Percentiles rank a stretch among this genome's conserved stretches.
Evolutionary conservation across 2,888 invertebrate genomes (phyloP).

Genomic region (Colostygia pectinataria): DNA sequence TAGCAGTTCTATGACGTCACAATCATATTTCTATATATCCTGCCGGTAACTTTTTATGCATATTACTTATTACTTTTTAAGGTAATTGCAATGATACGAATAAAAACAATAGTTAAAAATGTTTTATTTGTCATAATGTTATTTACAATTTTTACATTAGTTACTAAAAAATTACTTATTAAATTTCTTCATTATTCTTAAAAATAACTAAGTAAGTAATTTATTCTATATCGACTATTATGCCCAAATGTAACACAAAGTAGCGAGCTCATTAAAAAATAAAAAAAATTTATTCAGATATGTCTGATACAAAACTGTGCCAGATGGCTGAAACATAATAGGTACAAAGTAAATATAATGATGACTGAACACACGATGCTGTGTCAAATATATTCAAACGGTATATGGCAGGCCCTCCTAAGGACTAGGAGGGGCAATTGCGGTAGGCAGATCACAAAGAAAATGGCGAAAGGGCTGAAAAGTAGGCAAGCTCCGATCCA

Average conservation of each 20-base stretch:
- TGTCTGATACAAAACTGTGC: conserved; percentile 1
- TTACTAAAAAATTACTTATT: no score
- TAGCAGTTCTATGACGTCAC: no score
- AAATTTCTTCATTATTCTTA: not conserved
- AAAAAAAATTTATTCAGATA: not conserved
- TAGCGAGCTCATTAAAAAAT: not conserved
- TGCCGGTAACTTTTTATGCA: no score
- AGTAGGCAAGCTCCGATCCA: conserved; percentile 86
- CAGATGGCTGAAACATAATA: conserved; percentile 8
- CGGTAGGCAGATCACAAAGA: conserved; percentile 86
- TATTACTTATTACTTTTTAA: no score
- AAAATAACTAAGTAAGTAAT: not conserved
- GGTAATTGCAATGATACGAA: no score
- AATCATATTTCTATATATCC: no score
- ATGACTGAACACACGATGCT: not conserved
- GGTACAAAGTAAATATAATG: no score
- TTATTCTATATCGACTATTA: conserved; percentile 10
- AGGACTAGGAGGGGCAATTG: conserved; percentile 87
- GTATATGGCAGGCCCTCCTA: conserved; percentile 85
- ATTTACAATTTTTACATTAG: no score
- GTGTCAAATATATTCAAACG: conserved; percentile 84
- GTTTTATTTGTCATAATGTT: no score
- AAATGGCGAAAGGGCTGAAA: conserved; percentile 86
- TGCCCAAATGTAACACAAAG: not conserved
- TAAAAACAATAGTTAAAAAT: no score